These are phyloP conservation scores for Ellobius talpinus DNA, from an alignment of 2,113 vertebrate genomes.

Conservation along the genomic window DNA sequence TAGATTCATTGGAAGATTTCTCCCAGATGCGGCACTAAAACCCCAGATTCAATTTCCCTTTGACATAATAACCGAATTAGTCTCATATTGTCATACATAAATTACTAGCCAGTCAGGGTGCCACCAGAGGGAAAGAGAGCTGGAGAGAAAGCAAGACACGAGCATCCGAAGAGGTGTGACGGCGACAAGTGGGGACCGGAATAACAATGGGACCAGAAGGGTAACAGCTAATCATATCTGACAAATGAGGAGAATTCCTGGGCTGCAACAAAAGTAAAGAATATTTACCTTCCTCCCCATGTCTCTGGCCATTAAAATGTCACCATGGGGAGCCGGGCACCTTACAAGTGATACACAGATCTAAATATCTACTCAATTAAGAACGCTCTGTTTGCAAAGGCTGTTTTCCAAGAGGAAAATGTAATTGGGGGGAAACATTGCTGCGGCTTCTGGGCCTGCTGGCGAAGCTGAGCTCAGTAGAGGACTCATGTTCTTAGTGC, in stretches of 20 bases:
- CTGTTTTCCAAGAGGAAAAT: constrained; percentile 48
- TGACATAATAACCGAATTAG: constrained; percentile 88
- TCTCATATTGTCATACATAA: constrained; percentile 87
- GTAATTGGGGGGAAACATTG: background rate
- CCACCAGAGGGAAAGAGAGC: constrained; percentile 76
- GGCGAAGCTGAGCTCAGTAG: background rate
- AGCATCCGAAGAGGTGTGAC: constrained; percentile 78
- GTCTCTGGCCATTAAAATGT: constrained; percentile 78
- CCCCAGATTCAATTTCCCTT: constrained; percentile 88
- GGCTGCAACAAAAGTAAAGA: constrained; percentile 70
- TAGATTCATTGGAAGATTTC: constrained; percentile 86
- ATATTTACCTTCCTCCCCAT: constrained; percentile 76
- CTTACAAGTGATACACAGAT: constrained; percentile 73
- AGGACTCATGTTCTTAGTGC: accelerated
- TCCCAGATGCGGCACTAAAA: constrained; percentile 84
- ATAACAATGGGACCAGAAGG: constrained; percentile 81
- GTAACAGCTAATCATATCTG: constrained; percentile 83
- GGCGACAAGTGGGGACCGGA: constrained; percentile 78
- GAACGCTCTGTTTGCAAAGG: constrained; percentile 60
- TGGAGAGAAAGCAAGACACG: constrained; percentile 52
- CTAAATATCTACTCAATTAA: constrained; percentile 79
- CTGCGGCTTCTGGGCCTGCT: background rate
- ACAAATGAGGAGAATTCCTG: constrained; percentile 82
- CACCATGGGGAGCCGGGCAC: constrained; percentile 40
- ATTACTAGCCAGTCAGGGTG: constrained; percentile 83